Percentiles rank a stretch among this genome's conserved stretches.
Evolutionary conservation across 2,797 vertebrate species (phyloP).

Genomic region (Natrix natrix): DNA sequence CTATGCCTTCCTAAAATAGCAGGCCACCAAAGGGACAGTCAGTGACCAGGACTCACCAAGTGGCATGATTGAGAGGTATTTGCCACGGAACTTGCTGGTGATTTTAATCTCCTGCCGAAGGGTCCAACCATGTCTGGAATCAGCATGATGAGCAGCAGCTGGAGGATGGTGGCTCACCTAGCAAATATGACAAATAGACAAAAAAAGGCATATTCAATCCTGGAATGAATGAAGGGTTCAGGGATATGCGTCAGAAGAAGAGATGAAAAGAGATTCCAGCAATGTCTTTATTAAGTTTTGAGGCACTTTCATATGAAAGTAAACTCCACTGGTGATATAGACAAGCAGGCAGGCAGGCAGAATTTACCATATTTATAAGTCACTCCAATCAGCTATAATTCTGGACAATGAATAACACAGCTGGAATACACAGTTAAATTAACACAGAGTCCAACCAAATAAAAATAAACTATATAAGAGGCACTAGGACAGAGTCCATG

Average conservation of each 20-base stretch:
- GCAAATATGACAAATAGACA: constrained; percentile 4
- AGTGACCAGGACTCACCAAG: constrained; percentile 78
- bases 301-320: not conserved
- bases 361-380: not conserved
- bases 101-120: constrained; percentile 92
- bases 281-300: not conserved
- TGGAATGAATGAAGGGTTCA: not conserved
- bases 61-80: constrained; percentile 98
- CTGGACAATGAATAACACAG: not conserved
- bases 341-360: not conserved
- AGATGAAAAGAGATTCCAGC: not conserved
- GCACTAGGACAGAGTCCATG: not conserved
- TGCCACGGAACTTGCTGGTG: constrained; percentile 97
- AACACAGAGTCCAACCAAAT: not conserved
- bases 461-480: not conserved
- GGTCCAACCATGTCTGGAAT: constrained; percentile 90
- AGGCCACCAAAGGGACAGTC: constrained; percentile 34
- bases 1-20: not conserved
- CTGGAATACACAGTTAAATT: not conserved
- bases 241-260: not conserved
- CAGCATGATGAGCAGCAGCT: constrained; percentile 89
- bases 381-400: not conserved
- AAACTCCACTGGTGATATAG: not conserved
- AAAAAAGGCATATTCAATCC: not conserved
- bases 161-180: constrained; percentile 97